Evolutionary conservation across 2,797 vertebrate genomes (phyloP), one percentile per base, ranked within the genome.

Genomic region (Trichosurus vulpecula): DNA sequence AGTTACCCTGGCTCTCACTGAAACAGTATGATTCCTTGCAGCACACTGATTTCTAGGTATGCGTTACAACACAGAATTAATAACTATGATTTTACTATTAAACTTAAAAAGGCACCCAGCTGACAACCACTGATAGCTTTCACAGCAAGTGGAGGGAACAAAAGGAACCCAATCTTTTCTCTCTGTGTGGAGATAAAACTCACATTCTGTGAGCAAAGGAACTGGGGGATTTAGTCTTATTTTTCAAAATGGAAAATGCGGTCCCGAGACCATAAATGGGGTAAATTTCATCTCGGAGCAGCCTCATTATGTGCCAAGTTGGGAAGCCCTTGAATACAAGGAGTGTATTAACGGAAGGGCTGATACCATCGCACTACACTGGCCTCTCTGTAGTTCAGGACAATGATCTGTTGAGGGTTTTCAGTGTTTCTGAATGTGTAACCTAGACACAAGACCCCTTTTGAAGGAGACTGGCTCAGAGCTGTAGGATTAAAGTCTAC

Each of bases 331-430:
- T 92, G 96, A 97, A 96, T 91, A 98, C 98, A 98, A 98, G 96
- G 97, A 96, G 96, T 27, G 96, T 0, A 96, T 97, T 97, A 98
- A 98, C 0, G 97, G 97, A 94, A 97, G 97, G 97, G 53, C 96
- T 2, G 97, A 98, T 96, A 97, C 96, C 97, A 97, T 96, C 98
- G 96, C 97, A 97, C 95, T n/a, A 98, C 96, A 96, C 54, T 97
- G 51, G 74, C 2, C 91, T 56, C 98, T 98, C 98, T 98, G 97
- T 91, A 0, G 97, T 94, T 74, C 52, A 1, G 93, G 0, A 98
- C 96, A 53, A 98, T 94, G 96, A 93, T 91, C 98, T 97, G 97
- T 97, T 96, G 27, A 96, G 94, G 90, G 19, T 94, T 98, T 98
- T 92, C 97, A 94, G 96, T 89, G 97, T 94, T 96, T 97, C 35